Percentiles rank a stretch among this genome's conserved stretches.
Conservation (phyloP, 2,797 vertebrate species). For the Macroramphosus scolopax region DNA sequence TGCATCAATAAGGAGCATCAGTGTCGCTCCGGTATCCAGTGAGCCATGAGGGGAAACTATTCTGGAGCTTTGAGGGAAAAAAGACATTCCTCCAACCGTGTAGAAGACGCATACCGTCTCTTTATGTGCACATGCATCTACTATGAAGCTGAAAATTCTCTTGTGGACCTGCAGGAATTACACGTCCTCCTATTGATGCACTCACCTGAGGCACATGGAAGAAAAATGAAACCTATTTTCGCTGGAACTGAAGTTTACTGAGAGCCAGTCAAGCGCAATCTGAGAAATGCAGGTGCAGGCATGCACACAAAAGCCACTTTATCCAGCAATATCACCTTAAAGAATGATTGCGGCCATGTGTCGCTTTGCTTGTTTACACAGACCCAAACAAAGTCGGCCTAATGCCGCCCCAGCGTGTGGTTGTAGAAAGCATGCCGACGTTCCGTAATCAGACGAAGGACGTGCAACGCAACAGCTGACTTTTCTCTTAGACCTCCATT, state of each 20-base stretch:
- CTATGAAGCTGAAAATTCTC: no score
- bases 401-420: no score
- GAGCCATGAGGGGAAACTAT: constrained; percentile 1
- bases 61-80: constrained; percentile 1
- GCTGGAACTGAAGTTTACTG: constrained; percentile 30
- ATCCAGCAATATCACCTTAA: no score
- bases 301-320: constrained; percentile 5
- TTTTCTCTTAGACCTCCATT: no score
- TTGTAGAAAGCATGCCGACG: no score
- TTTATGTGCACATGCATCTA: neutral
- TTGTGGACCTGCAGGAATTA: constrained; percentile 21
- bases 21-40: neutral
- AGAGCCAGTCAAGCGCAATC: constrained; percentile 33
- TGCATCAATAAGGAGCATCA: neutral
- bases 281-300: constrained; percentile 18
- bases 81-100: constrained; percentile 2
- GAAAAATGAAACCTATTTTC: constrained; percentile 32
- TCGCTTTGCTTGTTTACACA: no score
- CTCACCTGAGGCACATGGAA: constrained; percentile 25
- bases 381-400: no score
- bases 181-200: constrained; percentile 9
- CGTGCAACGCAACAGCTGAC: no score
- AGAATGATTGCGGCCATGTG: no score
- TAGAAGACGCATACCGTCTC: neutral
- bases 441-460: no score